Evolutionary conservation across 2,888 invertebrate genomes (phyloP).

Genomic region (Trachelus tabidus): DNA sequence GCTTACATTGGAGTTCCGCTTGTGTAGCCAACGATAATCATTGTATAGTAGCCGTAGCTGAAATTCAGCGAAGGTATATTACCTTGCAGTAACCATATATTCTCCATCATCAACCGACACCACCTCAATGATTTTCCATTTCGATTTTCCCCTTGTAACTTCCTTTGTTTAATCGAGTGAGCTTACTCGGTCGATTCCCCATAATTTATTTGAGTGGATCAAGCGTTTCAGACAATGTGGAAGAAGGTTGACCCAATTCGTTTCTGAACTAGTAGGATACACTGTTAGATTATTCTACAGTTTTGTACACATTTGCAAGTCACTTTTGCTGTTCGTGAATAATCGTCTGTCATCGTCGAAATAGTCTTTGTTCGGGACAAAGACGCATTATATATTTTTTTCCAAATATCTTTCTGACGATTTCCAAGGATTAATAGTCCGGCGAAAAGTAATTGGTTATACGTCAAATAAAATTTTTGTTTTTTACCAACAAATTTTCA

Average conservation of each 20-base stretch:
- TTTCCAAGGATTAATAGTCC: not conserved
- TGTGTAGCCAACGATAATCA: conserved; percentile 42
- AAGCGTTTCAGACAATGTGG: not conserved
- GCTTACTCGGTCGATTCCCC: not conserved
- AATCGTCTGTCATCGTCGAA: not conserved
- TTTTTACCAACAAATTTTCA: not conserved
- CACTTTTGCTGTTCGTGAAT: not conserved
- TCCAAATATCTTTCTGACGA: not conserved
- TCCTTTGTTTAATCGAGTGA: not conserved
- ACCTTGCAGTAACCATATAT: not conserved
- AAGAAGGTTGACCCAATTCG: not conserved
- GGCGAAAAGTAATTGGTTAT: not conserved
- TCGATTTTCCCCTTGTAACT: not conserved
- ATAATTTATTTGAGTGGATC: not conserved
- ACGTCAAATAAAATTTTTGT: not conserved
- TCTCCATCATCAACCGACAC: not conserved
- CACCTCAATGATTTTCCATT: not conserved
- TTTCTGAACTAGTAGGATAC: not conserved
- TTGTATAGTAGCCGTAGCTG: conserved; percentile 20
- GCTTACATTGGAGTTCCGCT: conserved; percentile 44
- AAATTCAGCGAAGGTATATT: not conserved
- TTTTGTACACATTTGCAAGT: not conserved
- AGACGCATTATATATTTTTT: not conserved
- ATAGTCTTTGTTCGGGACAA: not conserved
- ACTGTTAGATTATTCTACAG: not conserved